These are phyloP conservation scores for Gastrophysa polygoni DNA, from an alignment of 2,888 invertebrate genomes.

Conservation along the genomic window DNA sequence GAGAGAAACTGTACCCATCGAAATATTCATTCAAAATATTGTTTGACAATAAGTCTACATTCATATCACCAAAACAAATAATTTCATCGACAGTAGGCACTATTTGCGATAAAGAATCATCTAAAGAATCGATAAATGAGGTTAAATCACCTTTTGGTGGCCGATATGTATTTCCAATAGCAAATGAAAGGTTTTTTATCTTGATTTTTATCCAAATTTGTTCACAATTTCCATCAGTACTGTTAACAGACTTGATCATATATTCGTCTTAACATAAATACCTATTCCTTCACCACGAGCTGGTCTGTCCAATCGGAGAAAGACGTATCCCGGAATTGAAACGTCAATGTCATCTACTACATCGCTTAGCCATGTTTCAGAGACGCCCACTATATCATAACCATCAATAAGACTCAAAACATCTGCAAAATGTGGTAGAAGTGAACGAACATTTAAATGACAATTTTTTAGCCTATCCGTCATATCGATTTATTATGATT, in stretches of 20 bases:
- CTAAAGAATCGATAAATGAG: conserved; percentile 7
- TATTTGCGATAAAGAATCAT: conserved; percentile 8
- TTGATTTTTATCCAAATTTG: conserved; percentile 5
- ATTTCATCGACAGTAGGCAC: conserved; percentile 8
- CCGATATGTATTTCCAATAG: conserved; percentile 3
- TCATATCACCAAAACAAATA: conserved; percentile 11
- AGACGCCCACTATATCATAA: too few relatives aligned
- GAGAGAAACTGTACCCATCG: conserved; percentile 1
- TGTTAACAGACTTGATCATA: neutral
- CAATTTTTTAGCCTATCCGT: too few relatives aligned
- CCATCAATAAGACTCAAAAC: too few relatives aligned
- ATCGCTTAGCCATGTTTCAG: too few relatives aligned
- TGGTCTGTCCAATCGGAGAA: neutral
- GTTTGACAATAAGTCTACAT: conserved; percentile 8
- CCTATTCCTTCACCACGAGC: neutral
- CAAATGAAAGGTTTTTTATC: conserved; percentile 1
- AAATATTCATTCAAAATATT: conserved; percentile 4
- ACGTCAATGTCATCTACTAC: too few relatives aligned
- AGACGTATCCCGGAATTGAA: neutral
- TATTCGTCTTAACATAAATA: neutral
- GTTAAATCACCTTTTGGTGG: conserved; percentile 5
- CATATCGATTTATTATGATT: too few relatives aligned
- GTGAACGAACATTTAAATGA: too few relatives aligned
- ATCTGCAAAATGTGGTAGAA: too few relatives aligned
- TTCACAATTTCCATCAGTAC: conserved; percentile 4